Conservation (phyloP, 2,797 vertebrate genomes). For the Austrolebias charrua region DNA sequence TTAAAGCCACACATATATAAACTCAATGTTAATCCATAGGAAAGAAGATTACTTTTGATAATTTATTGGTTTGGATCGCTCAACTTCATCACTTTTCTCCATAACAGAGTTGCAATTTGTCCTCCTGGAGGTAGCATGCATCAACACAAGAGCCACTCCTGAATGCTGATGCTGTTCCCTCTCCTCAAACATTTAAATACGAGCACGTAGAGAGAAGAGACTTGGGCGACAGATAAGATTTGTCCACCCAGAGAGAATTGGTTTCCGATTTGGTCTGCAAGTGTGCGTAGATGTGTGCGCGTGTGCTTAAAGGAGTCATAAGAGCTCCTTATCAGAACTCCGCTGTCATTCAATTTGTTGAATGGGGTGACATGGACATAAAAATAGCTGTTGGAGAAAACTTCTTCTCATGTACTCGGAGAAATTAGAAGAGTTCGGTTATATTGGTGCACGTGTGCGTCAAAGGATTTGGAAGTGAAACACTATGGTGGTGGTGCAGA, state of each 20-base stretch:
- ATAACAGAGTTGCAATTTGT: constrained; percentile 5
- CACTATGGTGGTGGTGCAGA: constrained; percentile 22
- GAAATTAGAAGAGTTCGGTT: constrained; percentile 68
- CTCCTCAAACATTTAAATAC: constrained; percentile 49
- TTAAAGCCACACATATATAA: background rate
- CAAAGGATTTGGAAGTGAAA: constrained; percentile 60
- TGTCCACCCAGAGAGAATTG: constrained; percentile 25
- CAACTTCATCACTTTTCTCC: background rate
- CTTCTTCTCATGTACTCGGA: constrained; percentile 41
- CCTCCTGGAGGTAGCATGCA: constrained; percentile 7
- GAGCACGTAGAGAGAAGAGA: constrained; percentile 29
- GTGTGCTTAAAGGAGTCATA: constrained; percentile 19
- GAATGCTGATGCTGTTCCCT: constrained; percentile 27
- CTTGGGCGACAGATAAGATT: constrained; percentile 33
- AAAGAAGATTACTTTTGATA: constrained; percentile 6
- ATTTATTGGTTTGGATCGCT: constrained; percentile 7
- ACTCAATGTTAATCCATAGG: constrained; percentile 4
- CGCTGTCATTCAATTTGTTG: constrained; percentile 62
- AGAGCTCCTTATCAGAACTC: constrained; percentile 50
- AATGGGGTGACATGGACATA: constrained; percentile 50
- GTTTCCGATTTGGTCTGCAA: constrained; percentile 26
- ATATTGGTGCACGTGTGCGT: constrained; percentile 51
- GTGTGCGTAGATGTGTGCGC: constrained; percentile 17
- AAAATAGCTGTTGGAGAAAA: constrained; percentile 59
- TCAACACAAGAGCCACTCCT: constrained; percentile 22